Conservation (phyloP, 2,797 vertebrate species). For the Fistularia commersonii region DNA sequence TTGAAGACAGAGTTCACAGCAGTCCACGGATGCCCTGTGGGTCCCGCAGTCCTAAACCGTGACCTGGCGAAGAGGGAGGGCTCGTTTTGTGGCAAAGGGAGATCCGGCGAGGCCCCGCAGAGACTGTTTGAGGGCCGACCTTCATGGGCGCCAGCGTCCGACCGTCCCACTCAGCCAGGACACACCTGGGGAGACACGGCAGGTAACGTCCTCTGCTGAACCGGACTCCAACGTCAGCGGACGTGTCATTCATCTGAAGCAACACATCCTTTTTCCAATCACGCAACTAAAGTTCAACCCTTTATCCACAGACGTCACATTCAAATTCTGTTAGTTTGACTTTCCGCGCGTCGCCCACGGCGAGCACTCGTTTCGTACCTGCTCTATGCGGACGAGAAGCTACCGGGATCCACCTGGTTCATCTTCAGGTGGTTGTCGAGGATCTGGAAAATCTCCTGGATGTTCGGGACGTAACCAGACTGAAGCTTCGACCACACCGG, state of each 20-base stretch:
- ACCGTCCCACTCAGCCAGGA: constrained; percentile 40
- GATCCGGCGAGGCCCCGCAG: constrained; percentile 70
- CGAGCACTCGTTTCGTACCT: too few species aligned
- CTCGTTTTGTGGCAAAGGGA: constrained; percentile 45
- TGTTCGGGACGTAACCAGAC: constrained; percentile 77
- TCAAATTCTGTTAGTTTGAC: too few species aligned
- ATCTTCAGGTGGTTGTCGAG: constrained; percentile 77
- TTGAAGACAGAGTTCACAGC: too few species aligned
- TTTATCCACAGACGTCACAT: too few species aligned
- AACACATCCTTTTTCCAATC: too few species aligned
- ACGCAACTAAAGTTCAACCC: too few species aligned
- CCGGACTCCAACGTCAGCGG: too few species aligned
- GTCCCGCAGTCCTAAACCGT: constrained; percentile 28
- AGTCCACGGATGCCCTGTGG: constrained; percentile 19
- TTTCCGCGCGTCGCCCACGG: too few species aligned
- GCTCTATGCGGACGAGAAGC: constrained; percentile 63
- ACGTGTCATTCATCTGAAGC: too few species aligned
- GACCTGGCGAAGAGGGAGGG: constrained; percentile 41
- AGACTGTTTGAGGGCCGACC: constrained; percentile 70
- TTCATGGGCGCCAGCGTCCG: constrained; percentile 70
- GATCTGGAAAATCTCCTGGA: constrained; percentile 79
- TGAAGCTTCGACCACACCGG: constrained; percentile 80
- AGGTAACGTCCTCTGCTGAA: too few species aligned
- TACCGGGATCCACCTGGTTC: constrained; percentile 67
- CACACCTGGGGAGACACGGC: constrained; percentile 3